Evolutionary conservation across 2,888 invertebrate genomes (phyloP), one percentile per base, ranked within the genome.

Genomic region (Branchellion lobata): DNA sequence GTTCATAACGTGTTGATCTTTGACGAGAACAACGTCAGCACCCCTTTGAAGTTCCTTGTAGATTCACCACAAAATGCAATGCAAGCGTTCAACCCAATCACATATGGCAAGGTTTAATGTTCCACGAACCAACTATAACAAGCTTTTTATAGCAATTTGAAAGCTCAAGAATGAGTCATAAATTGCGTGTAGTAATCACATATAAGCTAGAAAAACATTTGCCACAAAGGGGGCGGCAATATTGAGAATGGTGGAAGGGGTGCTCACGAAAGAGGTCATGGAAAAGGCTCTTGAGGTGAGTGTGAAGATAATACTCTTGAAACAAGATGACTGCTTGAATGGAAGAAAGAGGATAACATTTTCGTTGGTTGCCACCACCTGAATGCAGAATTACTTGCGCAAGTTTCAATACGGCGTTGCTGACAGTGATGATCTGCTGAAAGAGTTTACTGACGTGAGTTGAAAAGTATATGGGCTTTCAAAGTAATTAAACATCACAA

Each of bases 51-150:
- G n/a, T 24, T 80, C 33, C 8, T 24, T 1, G 24, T 80, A 21
- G 61, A 68, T n/a, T 34, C 31, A 24, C 80, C 80, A 11, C 31
- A 51, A 21, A 57, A 80, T 24, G 77, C 78, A 18, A n/a, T 40
- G n/a, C 14, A 31, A 0, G 65, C 80, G n/a, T 80, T 78, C 57
- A 36, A 40, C 21, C 24, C n/a, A 24, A 51, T 27, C 69, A 78
- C 80, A n/a, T 80, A 80, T 31, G 33, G 34, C 24, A 80, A 80
- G 57, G 79, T 78, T 21, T 34, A 31, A 14, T 29, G 14, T n/a
- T n/a, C n/a, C n/a, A n/a, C n/a, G n/a, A n/a, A n/a, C n/a, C n/a
- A n/a, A n/a, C n/a, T n/a, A n/a, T n/a, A n/a, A n/a, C n/a, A n/a
- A n/a, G n/a, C n/a, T n/a, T n/a, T n/a, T n/a, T n/a, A n/a, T n/a